Percentiles rank a stretch among this genome's conserved stretches.
phyloP scores from a whole-genome alignment of 2,888 invertebrate genomes.

The Drosophila lacicola region DNA sequence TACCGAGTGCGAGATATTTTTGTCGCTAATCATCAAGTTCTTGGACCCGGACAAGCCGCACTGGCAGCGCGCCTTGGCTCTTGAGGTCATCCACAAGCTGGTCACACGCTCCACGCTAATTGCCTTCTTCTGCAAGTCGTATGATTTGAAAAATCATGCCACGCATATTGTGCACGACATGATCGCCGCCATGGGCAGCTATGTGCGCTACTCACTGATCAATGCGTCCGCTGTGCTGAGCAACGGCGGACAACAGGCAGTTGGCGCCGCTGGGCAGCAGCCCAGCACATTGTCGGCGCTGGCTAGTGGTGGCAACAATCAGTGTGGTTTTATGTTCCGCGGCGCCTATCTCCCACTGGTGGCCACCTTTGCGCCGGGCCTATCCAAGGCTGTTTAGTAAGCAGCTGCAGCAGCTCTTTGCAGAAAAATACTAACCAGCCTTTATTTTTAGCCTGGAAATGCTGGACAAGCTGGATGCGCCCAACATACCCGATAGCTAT shows the following conservation, averaged over 20 bases:
- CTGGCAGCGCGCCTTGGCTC: slow-evolving; percentile 97
- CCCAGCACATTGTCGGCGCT: slow-evolving; percentile 67
- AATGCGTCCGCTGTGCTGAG: slow-evolving; percentile 83
- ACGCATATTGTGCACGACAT: slow-evolving; percentile 98
- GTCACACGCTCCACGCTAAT: slow-evolving; percentile 93
- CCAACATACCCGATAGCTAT: slow-evolving; percentile 97
- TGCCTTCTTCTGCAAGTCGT: slow-evolving; percentile 96
- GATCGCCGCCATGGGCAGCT: slow-evolving; percentile 96
- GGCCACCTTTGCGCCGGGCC: slow-evolving; percentile 92
- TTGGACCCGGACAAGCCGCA: slow-evolving; percentile 97
- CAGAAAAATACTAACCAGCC: not conserved
- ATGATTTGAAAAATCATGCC: slow-evolving; percentile 97
- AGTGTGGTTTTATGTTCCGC: slow-evolving; percentile 93
- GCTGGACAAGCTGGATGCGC: slow-evolving; percentile 97
- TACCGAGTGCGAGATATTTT: slow-evolving; percentile 99
- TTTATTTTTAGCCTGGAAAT: slow-evolving; percentile 91
- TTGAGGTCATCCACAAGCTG: slow-evolving; percentile 98
- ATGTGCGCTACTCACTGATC: slow-evolving; percentile 96
- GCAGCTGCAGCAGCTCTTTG: slow-evolving; percentile 80
- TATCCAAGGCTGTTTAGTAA: slow-evolving; percentile 96
- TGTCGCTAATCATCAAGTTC: slow-evolving; percentile 98
- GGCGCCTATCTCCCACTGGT: slow-evolving; percentile 97
- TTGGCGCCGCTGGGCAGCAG: slow-evolving; percentile 37
- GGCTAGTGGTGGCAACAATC: slow-evolving; percentile 85
- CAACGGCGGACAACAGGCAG: slow-evolving; percentile 68